phyloP scores from a whole-genome alignment of 92 coral and sea anemone species.

The Zoanthus solanderi region DNA sequence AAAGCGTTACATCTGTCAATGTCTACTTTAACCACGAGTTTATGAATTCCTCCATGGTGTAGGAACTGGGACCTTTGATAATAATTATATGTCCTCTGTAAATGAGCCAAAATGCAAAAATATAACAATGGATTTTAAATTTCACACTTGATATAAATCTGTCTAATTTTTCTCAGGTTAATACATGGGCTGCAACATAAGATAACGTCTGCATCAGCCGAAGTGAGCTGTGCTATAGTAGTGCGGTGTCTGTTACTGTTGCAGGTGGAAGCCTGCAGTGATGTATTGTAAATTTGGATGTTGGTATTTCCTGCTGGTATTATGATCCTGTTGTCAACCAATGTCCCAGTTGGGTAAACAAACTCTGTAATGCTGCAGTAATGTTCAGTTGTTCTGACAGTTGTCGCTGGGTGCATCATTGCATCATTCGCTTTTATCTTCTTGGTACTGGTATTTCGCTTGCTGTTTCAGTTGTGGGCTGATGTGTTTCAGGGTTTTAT shows the following conservation, averaged over 20 bases:
- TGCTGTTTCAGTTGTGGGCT: conserved; percentile 7
- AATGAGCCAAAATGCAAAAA: conserved; percentile 2
- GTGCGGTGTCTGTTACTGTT: neutral
- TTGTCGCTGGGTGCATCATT: conserved; percentile 1
- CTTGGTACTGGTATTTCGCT: neutral
- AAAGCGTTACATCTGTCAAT: neutral
- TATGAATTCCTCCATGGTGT: neutral
- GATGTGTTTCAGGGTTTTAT: neutral
- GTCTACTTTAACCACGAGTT: neutral
- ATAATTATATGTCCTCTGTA: neutral
- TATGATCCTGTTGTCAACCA: neutral
- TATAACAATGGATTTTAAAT: neutral
- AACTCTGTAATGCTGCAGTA: neutral
- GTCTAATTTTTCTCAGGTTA: neutral
- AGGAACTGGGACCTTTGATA: neutral
- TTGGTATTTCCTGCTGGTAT: neutral
- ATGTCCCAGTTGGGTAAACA: neutral
- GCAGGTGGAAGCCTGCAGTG: neutral
- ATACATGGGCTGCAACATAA: neutral
- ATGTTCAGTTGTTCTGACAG: neutral
- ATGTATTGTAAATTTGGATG: conserved; percentile 12
- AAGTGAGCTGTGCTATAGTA: neutral
- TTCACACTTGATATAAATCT: neutral
- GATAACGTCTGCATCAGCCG: neutral
- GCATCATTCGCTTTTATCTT: conserved; percentile 1